Conservation (phyloP, 2,797 vertebrate genomes). For the Eupleurogrammus muticus region DNA sequence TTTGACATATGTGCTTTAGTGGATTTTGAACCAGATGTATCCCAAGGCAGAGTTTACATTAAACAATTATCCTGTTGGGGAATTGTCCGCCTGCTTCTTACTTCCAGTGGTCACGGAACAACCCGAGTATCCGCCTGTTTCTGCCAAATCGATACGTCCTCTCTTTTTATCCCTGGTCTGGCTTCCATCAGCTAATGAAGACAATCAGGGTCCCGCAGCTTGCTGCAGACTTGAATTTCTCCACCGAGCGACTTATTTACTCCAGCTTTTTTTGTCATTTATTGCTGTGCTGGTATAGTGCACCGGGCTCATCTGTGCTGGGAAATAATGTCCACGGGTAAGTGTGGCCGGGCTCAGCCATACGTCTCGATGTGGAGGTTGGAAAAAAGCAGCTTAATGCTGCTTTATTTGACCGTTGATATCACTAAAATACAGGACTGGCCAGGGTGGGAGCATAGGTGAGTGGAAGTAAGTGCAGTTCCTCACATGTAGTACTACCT, state of each 20-base stretch:
- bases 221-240: slow-evolving; percentile 5
- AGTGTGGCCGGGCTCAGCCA: slow-evolving; percentile 16
- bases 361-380: slow-evolving; percentile 41
- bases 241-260: slow-evolving; percentile 14
- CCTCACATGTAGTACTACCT: slow-evolving; percentile 59
- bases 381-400: slow-evolving; percentile 12
- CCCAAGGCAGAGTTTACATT: no score
- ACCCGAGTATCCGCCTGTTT: background rate
- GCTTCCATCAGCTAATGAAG: slow-evolving; percentile 4
- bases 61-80: background rate
- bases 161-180: slow-evolving; percentile 6
- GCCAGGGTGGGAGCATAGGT: slow-evolving; percentile 49
- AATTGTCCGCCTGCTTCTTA: background rate
- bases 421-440: slow-evolving; percentile 12
- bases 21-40: no score
- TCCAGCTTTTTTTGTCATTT: slow-evolving; percentile 33
- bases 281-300: slow-evolving; percentile 11
- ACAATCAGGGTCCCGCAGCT: background rate
- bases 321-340: slow-evolving; percentile 38
- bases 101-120: background rate
- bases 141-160: background rate
- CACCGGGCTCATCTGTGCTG: slow-evolving; percentile 16
- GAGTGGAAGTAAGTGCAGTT: slow-evolving; percentile 59
- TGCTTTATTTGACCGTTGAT: slow-evolving; percentile 24
- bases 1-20: no score